These are phyloP conservation scores for Ceratotherium simum DNA, from an alignment of 2,113 vertebrate species.

Conservation along the genomic window DNA sequence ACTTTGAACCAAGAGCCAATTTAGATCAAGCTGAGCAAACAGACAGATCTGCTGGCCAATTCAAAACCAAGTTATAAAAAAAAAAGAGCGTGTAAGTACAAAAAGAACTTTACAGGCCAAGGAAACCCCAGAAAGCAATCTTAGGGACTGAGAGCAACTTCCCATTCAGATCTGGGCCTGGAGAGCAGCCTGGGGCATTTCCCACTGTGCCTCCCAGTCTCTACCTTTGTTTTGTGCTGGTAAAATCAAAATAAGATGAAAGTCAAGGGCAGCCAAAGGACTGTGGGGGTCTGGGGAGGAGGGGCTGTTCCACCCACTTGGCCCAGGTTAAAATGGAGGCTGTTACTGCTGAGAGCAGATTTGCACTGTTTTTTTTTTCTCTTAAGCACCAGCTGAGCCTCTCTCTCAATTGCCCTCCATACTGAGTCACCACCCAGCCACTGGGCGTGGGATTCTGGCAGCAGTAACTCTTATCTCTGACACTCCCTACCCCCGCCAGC, in stretches of 20 bases:
- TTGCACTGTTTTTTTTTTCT: not conserved
- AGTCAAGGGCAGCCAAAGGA: conserved; percentile 24
- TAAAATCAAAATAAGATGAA: conserved; percentile 1
- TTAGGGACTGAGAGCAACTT: not conserved
- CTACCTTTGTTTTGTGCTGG: not conserved
- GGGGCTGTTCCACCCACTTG: not conserved
- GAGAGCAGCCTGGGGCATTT: not conserved
- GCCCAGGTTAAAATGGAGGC: conserved; percentile 54
- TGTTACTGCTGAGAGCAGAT: conserved; percentile 45
- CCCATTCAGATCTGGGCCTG: not conserved
- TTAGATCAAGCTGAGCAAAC: conserved; percentile 72
- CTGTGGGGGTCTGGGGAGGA: not conserved
- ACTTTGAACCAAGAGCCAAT: conserved; percentile 66
- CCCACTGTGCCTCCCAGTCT: not conserved
- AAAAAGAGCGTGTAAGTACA: not conserved
- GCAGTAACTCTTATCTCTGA: not conserved
- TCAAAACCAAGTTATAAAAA: conserved; percentile 58
- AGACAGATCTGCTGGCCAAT: conserved; percentile 30
- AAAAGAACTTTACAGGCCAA: conserved; percentile 38
- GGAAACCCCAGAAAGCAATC: conserved; percentile 39
- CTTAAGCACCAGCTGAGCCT: conserved; percentile 46
- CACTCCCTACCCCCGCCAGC: not conserved
- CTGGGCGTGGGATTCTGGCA: not conserved
- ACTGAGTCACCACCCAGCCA: conserved; percentile 39
- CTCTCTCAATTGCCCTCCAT: not conserved